These are phyloP conservation scores for Proteles cristata DNA, from an alignment of 2,113 vertebrate species.

Conservation along the genomic window DNA sequence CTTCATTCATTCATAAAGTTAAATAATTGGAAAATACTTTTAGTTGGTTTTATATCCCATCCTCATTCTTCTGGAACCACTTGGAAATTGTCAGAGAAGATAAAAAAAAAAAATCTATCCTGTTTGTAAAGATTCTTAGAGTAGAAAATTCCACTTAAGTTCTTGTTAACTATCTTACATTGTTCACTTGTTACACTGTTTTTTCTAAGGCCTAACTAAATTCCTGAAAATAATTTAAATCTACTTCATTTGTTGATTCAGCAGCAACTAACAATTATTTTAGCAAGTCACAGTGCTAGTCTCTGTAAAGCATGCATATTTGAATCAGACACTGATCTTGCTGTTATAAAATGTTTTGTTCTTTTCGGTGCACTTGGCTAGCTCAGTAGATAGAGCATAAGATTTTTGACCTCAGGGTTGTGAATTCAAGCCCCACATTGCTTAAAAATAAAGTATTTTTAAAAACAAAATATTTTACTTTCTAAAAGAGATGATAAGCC, in stretches of 20 bases:
- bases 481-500: background rate
- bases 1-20: background rate
- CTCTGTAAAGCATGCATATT: background rate
- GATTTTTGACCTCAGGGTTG: background rate
- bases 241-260: background rate
- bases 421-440: background rate
- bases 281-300: background rate
- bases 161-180: background rate
- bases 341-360: background rate
- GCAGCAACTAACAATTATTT: background rate
- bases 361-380: background rate
- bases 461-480: background rate
- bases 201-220: constrained; percentile 8
- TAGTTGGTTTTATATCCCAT: background rate
- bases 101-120: background rate
- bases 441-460: background rate
- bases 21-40: background rate
- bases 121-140: background rate
- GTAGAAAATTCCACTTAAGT: background rate
- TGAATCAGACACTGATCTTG: background rate
- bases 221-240: background rate
- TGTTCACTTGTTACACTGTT: background rate
- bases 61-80: background rate
- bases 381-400: background rate
- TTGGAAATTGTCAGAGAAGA: background rate